Conservation (phyloP, 2,888 invertebrate species). For the Tetramorium bicarinatum region DNA sequence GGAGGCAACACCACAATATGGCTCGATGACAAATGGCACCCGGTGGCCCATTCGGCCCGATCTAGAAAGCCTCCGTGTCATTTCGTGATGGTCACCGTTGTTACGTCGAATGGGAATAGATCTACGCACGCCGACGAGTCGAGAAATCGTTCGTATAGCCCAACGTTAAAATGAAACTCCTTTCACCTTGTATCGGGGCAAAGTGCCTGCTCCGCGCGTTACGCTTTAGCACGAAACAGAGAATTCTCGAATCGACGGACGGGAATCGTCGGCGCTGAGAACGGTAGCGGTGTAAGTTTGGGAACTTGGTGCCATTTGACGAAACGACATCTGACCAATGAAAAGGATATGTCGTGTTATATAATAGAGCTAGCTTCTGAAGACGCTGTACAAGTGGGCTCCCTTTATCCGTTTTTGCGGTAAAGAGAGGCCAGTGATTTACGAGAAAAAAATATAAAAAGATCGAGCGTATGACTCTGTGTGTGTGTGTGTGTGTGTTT, state of each 20-base stretch:
- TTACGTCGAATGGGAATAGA: slow-evolving; percentile 45
- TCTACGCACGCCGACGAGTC: slow-evolving; percentile 55
- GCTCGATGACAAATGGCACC: slow-evolving; percentile 84
- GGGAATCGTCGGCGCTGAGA: slow-evolving; percentile 15
- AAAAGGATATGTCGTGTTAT: background rate
- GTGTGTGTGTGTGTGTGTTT: background rate
- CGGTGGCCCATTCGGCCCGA: slow-evolving; percentile 50
- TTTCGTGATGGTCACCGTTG: slow-evolving; percentile 66
- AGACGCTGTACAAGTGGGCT: slow-evolving; percentile 28
- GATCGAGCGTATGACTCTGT: background rate
- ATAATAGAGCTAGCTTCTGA: slow-evolving; percentile 28
- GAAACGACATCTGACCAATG: slow-evolving; percentile 16
- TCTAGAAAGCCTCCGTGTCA: slow-evolving; percentile 73
- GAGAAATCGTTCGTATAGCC: slow-evolving; percentile 73
- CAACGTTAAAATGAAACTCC: slow-evolving; percentile 62
- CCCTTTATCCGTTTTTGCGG: background rate
- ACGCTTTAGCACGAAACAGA: slow-evolving; percentile 59
- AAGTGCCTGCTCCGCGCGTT: slow-evolving; percentile 52
- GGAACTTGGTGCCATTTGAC: background rate
- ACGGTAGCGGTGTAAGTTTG: slow-evolving; percentile 26
- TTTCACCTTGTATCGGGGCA: slow-evolving; percentile 59
- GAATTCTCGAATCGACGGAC: slow-evolving; percentile 24
- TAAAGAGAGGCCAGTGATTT: slow-evolving; percentile 29
- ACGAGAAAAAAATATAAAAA: slow-evolving; percentile 8
- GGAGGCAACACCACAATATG: slow-evolving; percentile 85